Percentiles rank a stretch among this genome's conserved stretches.
These are phyloP conservation scores for Exocentrus adspersus DNA, from an alignment of 2,888 invertebrate genomes.

Conservation along the genomic window DNA sequence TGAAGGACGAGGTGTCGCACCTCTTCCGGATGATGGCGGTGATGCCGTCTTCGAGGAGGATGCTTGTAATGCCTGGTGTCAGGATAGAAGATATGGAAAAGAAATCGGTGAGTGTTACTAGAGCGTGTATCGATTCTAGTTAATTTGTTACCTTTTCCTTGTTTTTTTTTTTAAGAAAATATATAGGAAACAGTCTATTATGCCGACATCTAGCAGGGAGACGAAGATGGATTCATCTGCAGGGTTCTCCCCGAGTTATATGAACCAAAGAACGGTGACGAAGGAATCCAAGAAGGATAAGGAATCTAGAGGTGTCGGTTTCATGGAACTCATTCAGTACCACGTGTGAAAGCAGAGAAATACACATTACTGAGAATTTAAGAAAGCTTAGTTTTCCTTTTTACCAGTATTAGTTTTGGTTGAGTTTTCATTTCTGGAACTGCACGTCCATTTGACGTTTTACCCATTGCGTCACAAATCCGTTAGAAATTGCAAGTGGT, in stretches of 20 bases:
- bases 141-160: background rate
- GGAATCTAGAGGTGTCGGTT: constrained; percentile 27
- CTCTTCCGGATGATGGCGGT: constrained; percentile 64
- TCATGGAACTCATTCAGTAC: constrained; percentile 37
- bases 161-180: constrained; percentile 3
- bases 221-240: background rate
- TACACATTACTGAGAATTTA: no score
- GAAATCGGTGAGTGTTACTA: constrained; percentile 9
- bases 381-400: no score
- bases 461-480: no score
- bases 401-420: no score
- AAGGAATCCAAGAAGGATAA: background rate
- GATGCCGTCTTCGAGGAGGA: constrained; percentile 62
- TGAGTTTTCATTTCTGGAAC: no score
- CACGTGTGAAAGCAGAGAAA: constrained; percentile 19
- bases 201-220: background rate
- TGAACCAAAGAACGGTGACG: background rate
- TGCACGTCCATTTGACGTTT: no score
- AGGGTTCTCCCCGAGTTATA: background rate
- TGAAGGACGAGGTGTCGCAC: constrained; percentile 62
- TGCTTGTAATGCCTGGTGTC: constrained; percentile 66
- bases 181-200: background rate
- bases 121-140: background rate
- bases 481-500: no score
- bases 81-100: constrained; percentile 27